These are phyloP conservation scores for Urocitellus parryii DNA, from an alignment of 2,113 vertebrate genomes.

Conservation along the genomic window DNA sequence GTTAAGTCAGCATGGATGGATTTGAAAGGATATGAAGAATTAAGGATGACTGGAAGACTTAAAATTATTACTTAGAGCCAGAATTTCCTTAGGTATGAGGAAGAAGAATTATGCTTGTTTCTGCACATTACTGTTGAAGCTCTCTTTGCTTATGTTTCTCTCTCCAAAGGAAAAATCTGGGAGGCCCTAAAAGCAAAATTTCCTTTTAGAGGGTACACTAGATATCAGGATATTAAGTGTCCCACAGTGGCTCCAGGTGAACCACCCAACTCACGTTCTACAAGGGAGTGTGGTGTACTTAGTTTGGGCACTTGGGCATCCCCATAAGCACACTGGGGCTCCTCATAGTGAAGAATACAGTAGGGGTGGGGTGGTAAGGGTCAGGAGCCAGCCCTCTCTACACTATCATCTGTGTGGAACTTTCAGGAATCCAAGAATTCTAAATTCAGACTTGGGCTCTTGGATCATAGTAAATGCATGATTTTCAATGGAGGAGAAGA, in stretches of 20 bases:
- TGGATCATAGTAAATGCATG: not conserved
- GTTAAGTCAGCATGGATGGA: not conserved
- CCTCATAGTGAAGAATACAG: not conserved
- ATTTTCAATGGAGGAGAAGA: not conserved
- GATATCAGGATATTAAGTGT: not conserved
- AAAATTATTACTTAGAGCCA: not conserved
- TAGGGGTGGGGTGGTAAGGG: accelerated
- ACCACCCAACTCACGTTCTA: not conserved
- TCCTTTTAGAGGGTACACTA: not conserved
- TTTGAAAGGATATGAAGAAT: not conserved
- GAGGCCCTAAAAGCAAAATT: not conserved
- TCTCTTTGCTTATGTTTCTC: not conserved
- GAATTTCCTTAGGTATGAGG: not conserved
- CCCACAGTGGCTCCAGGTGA: not conserved
- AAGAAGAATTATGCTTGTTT: not conserved
- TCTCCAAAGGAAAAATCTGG: not conserved
- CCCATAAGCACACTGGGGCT: not conserved
- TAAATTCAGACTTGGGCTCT: not conserved
- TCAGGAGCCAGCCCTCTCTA: not conserved
- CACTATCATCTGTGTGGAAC: not conserved
- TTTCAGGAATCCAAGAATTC: not conserved
- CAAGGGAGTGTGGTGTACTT: not conserved
- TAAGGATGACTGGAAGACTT: not conserved
- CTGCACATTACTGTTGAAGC: not conserved
- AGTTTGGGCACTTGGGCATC: not conserved